Base-by-base conservation (phyloP, 1,140 invertebrate species). In the Drosophila willistoni region DNA sequence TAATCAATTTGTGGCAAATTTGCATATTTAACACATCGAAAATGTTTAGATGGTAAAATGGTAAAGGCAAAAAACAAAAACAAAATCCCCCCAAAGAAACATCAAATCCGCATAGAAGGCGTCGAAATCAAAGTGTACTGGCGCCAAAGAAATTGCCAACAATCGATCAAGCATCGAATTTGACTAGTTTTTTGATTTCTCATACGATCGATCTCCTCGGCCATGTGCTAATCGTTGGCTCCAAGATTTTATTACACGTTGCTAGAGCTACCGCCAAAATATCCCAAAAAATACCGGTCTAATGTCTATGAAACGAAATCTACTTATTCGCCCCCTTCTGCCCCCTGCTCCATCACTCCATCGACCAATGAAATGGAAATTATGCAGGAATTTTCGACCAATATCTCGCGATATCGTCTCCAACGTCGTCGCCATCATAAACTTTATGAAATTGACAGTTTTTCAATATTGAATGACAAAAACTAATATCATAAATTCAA, bases 101-200 rank as follows among this genome's bases (percentile, higher is more conserved):
- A 42, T 62, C 10, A 85, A 85, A 85, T 85, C 81, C 81, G 81
- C 66, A 74, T 71, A 65, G 65, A 51, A 81, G 79, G 75, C 67
- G 78, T 68, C 36, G 29, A 68, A 34, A 17, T 14, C 44, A 12
- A n/a, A 36, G 56, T 59, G 74, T 79, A 51, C 84, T 86, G 83
- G 83, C 83, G 83, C 83, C 83, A 89, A 84, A 84, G 83, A 86
- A 89, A 86, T 86, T 84, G 85, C 61, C 80, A 86, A 80, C 75
- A 73, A 86, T 86, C 83, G 68, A 89, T 86, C 83, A 86, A 83
- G 66, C 57, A 59, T 62, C 68, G 3, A 13, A 39, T 75, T 29
- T 72, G 73, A 61, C 60, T 51, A 69, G 39, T 64, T 68, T 29
- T 68, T 76, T 55, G 64, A 68, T 72, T 72, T 56, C 60, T 70